Base-by-base conservation (phyloP, 2,113 vertebrate genomes). In the Tragelaphus strepsiceros region DNA sequence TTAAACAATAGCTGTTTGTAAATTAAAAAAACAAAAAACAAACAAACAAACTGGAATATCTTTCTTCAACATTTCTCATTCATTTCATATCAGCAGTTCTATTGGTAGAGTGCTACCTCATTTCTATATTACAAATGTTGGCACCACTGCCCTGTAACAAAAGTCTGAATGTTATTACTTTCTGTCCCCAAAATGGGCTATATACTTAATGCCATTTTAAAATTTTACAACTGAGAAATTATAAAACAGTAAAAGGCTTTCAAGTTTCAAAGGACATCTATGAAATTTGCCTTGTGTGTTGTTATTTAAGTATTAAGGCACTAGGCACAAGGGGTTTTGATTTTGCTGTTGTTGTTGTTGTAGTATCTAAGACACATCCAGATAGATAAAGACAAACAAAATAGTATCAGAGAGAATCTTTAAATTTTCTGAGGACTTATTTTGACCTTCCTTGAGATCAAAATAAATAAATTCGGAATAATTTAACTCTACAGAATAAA, bases 401-500 rank as follows among this genome's bases (percentile, higher is more conserved):
- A 84, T 94, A 54, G 8, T 87, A 77, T 14, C 49, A 93, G 87
- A 49, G 56, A 28, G 49, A 96, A 98, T 26, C 35, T 83, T 87
- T 0, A 5, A 77, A 28, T 32, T 21, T 93, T 96, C 46, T 93
- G 13, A 7, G 83, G 91, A 97, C 78, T 56, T 88, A 54, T 58
- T 86, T 88, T 96, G 54, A 67, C 56, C 14, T 67, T 93, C 64
- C 56, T 58, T 96, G 78, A 97, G 85, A 71, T 96, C 4, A 87
- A 43, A 84, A 90, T 83, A 67, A 87, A 94, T 7, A 95, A 49
- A 96, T n/a, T 80, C 22, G 71, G 80, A 93, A 86, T 93, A 97
- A 92, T 97, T 97, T 93, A 96, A 97, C 46, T 84, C 39, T 93
- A 86, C 61, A 83, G 83, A 98, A 94, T 59, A 64, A 64, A n/a